Percentiles rank a stretch among this genome's conserved stretches.
phyloP scores from a whole-genome alignment of 2,113 vertebrate species.

The Psophia crepitans region DNA sequence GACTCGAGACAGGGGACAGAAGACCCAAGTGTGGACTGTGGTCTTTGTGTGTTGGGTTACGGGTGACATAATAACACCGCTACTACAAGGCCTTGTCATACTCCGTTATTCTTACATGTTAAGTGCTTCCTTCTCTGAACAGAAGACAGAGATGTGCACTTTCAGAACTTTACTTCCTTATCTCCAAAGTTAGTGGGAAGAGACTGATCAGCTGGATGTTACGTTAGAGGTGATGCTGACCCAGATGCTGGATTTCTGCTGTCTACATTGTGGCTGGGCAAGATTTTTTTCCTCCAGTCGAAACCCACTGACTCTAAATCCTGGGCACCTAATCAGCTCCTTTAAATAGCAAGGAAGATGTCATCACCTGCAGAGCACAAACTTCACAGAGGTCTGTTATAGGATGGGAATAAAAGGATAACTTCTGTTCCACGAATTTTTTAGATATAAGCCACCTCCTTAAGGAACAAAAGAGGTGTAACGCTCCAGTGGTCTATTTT shows the following conservation, averaged over 20 bases:
- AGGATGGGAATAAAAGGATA: neutral
- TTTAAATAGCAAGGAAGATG: neutral
- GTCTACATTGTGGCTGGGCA: neutral
- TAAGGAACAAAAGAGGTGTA: neutral
- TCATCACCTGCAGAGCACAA: neutral
- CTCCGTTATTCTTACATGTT: neutral
- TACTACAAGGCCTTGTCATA: neutral
- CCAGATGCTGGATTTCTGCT: neutral
- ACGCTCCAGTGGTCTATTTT: neutral
- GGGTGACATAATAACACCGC: neutral
- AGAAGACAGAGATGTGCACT: neutral
- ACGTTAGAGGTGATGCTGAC: neutral
- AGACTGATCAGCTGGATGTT: neutral
- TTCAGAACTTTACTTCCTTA: neutral
- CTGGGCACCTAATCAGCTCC: neutral
- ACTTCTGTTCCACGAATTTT: neutral
- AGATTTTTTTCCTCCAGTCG: neutral
- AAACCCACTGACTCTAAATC: neutral
- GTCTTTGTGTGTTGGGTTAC: neutral
- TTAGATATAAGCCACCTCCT: neutral
- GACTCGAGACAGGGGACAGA: neutral
- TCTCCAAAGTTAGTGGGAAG: slow-evolving; percentile 3
- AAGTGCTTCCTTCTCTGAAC: neutral
- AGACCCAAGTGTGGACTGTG: neutral
- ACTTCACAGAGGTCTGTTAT: neutral